Evolutionary conservation across 2,113 vertebrate genomes (phyloP).

Genomic region (Etia nguti): DNA sequence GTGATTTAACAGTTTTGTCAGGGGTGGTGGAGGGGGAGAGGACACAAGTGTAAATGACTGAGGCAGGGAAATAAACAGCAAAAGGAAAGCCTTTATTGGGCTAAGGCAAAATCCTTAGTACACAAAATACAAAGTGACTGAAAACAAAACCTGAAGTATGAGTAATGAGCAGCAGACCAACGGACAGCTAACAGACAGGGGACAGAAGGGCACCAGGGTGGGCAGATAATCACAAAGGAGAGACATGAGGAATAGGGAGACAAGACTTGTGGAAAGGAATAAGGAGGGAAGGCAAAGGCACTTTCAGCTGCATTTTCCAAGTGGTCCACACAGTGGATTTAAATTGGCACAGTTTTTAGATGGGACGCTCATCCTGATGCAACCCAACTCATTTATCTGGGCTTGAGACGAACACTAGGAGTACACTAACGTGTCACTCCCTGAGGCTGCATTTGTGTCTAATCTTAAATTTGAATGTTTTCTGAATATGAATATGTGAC

Average conservation of each 20-base stretch:
- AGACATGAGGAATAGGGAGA: neutral
- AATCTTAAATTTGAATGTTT: neutral
- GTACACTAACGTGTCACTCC: neutral
- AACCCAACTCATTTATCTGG: accelerated
- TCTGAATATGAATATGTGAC: no score
- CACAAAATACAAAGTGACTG: neutral
- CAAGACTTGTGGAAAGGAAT: neutral
- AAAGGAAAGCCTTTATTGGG: neutral
- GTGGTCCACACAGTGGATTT: neutral
- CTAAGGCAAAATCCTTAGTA: neutral
- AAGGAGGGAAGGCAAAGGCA: neutral
- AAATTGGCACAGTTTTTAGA: neutral
- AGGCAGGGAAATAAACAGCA: neutral
- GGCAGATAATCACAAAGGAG: neutral
- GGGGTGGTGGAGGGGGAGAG: neutral
- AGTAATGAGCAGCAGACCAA: neutral
- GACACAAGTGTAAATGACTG: neutral
- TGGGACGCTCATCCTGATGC: neutral
- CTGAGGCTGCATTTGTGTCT: neutral
- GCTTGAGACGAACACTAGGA: neutral
- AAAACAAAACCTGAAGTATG: neutral
- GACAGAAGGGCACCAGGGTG: neutral
- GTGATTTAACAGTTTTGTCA: neutral
- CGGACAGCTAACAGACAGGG: neutral
- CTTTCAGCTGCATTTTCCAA: neutral